These are phyloP conservation scores for Drosophila novamexicana DNA, from an alignment of 1,140 invertebrate genomes.

Conservation along the genomic window DNA sequence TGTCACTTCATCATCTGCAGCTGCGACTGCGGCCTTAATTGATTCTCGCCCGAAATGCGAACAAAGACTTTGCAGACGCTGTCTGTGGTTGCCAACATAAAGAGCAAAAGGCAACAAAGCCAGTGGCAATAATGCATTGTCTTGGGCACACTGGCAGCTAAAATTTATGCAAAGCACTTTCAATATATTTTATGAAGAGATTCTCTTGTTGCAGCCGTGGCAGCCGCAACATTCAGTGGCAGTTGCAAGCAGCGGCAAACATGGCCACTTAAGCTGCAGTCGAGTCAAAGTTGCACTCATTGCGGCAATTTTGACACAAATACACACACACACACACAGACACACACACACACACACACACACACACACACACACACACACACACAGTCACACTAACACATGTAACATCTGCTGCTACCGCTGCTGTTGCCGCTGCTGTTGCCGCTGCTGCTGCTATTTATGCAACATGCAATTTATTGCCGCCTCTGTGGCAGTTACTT, in stretches of 20 bases:
- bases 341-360: slow-evolving; percentile 36
- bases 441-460: slow-evolving; percentile 48
- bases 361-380: slow-evolving; percentile 35
- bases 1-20: slow-evolving; percentile 4
- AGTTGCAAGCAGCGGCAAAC: slow-evolving; percentile 24
- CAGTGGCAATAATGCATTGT: slow-evolving; percentile 41
- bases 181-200: slow-evolving; percentile 68
- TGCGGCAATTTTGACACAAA: slow-evolving; percentile 55
- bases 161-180: slow-evolving; percentile 64
- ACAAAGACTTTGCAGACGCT: not conserved
- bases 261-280: slow-evolving; percentile 44
- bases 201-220: slow-evolving; percentile 40
- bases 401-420: slow-evolving; percentile 61
- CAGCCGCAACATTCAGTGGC: slow-evolving; percentile 40
- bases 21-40: slow-evolving; percentile 49
- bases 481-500: slow-evolving; percentile 47
- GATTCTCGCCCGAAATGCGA: slow-evolving; percentile 41
- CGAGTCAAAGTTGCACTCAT: slow-evolving; percentile 37
- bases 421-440: slow-evolving; percentile 35
- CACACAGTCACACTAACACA: slow-evolving; percentile 21
- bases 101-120: slow-evolving; percentile 17
- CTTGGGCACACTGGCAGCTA: slow-evolving; percentile 5
- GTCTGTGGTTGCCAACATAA: not conserved
- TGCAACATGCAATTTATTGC: slow-evolving; percentile 73
- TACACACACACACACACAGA: slow-evolving; percentile 37